A percentile compares a stretch with the other conserved stretches of the same genome.
Evolutionary conservation across 2,113 vertebrate species (phyloP).

Genomic region (Gulo gulo): DNA sequence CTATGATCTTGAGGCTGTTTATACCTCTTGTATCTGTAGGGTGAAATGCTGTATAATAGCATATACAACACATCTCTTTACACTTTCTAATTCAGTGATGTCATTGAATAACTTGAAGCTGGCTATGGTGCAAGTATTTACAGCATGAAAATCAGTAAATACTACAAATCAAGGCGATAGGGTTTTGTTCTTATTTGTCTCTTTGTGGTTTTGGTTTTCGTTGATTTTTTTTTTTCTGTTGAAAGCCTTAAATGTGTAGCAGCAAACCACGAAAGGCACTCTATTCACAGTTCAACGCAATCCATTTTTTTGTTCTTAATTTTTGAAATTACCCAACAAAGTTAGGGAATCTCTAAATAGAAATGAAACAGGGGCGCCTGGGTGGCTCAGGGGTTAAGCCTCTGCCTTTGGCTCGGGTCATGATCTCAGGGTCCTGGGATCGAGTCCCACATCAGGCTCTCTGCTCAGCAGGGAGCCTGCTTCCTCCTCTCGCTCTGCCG

Average conservation of each 20-base stretch:
- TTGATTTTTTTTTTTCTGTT: not conserved
- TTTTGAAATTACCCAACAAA: constrained; percentile 20
- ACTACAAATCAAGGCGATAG: not conserved
- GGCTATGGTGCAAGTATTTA: not conserved
- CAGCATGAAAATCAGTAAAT: not conserved
- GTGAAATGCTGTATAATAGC: not conserved
- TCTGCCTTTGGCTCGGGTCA: too few relatives aligned
- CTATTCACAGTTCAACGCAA: not conserved
- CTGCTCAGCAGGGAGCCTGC: too few relatives aligned
- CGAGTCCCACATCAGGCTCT: too few relatives aligned
- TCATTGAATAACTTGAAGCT: not conserved
- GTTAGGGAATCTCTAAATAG: not conserved
- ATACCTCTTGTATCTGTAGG: not conserved
- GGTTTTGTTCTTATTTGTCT: not conserved
- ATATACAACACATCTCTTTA: not conserved
- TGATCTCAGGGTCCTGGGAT: too few relatives aligned
- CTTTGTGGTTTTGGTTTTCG: not conserved
- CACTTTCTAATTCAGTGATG: not conserved
- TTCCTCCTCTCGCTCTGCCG: too few relatives aligned
- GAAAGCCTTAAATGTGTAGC: not conserved
- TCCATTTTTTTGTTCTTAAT: not conserved
- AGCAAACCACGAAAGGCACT: not conserved
- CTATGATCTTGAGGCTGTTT: not conserved
- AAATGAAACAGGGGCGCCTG: not conserved
- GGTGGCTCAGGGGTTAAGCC: too few relatives aligned